These are phyloP conservation scores for Agonopterix arenella DNA, from an alignment of 2,888 invertebrate genomes.

Conservation along the genomic window DNA sequence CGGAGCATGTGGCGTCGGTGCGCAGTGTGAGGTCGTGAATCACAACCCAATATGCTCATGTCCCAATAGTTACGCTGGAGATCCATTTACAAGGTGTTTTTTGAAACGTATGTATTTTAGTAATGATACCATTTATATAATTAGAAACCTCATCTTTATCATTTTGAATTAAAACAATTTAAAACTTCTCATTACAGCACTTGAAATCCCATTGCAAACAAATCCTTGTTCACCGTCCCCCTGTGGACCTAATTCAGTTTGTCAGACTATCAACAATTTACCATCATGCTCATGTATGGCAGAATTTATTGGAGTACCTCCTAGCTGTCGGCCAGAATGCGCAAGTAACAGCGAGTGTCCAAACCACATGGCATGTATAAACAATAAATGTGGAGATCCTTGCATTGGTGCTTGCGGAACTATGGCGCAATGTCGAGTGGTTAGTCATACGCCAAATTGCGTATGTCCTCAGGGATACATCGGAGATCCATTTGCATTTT, in stretches of 20 bases:
- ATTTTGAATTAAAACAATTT: too few relatives aligned
- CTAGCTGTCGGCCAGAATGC: slow-evolving; percentile 85
- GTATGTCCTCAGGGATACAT: slow-evolving; percentile 79
- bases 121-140: neutral
- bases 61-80: slow-evolving; percentile 80
- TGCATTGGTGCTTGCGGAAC: slow-evolving; percentile 83
- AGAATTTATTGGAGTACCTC: slow-evolving; percentile 81
- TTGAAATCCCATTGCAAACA: slow-evolving; percentile 47
- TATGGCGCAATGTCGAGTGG: slow-evolving; percentile 83
- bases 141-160: neutral
- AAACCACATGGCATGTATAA: slow-evolving; percentile 81
- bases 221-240: slow-evolving; percentile 82
- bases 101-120: slow-evolving; percentile 76
- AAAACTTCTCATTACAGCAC: slow-evolving; percentile 35
- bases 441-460: slow-evolving; percentile 84
- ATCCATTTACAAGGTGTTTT: slow-evolving; percentile 84
- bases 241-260: slow-evolving; percentile 81
- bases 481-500: slow-evolving; percentile 84
- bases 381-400: slow-evolving; percentile 84
- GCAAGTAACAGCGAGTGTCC: slow-evolving; percentile 83
- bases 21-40: slow-evolving; percentile 84
- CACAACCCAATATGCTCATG: slow-evolving; percentile 89
- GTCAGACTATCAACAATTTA: slow-evolving; percentile 76
- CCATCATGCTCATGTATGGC: slow-evolving; percentile 83
- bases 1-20: slow-evolving; percentile 84